Base-by-base conservation (phyloP, 35 echinoderm and acorn worm genomes). In the Hemicentrotus pulcherrimus region DNA sequence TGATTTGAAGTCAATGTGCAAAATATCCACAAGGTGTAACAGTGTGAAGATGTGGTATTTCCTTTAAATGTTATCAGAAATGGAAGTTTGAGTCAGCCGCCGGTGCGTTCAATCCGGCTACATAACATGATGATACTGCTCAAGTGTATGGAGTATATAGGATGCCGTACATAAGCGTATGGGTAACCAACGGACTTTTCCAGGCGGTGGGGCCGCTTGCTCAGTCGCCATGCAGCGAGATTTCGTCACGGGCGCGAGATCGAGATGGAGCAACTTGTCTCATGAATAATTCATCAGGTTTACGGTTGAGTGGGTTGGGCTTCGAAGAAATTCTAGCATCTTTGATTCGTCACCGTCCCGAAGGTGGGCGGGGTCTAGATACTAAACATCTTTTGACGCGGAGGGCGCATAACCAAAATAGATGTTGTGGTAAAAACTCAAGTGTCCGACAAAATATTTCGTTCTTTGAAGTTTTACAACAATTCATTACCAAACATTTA, bases 261-360 rank as follows among this genome's bases (percentile, higher is more conserved):
- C 22, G 65, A 78, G 19, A n/a, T 22, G 65, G 61, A 78, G 65
- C 65, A 78, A 78, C 65, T 78, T 78, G 5, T 78, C 65, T 78
- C 19, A 78, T 78, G 65, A 78, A 78, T 78, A 78, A 78, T 78
- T 78, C 65, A 78, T 78, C 22, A 59, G 32, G 19, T 90, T 86
- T 47, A 90, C 88, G 88, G 46, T 90, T 90, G 88, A 90, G 12
- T 90, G 88, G 88, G 88, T 30, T 5, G 88, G 88, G 46, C 88
- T 90, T 90, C 31, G 46, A 18, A 90, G 88, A 90, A 90, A 90
- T 90, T 90, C 32, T 32, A 6, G 33, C 12, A 15, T 45, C 88
- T 90, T 90, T 90, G 32, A 45, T 90, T 90, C 46, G 88, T 90
- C 88, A 78, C 65, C 46, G 33, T 32, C 14, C 46, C 88, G 88